Percentiles rank a stretch among this genome's conserved stretches.
Conservation (phyloP, 2,888 invertebrate species). For the Pseudococcus viburni region DNA sequence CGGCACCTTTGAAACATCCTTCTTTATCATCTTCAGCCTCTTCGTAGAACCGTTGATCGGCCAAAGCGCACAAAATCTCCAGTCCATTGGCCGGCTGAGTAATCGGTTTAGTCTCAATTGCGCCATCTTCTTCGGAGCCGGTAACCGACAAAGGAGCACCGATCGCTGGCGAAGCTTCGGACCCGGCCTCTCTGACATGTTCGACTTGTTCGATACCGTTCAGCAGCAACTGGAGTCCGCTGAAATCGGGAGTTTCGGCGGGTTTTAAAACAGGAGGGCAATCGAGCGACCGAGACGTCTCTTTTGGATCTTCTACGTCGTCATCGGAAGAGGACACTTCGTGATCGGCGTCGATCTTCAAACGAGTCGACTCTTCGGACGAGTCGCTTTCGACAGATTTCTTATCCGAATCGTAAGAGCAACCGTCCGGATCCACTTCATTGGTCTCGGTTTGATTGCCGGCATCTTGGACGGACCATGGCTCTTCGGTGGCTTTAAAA, state of each 20-base stretch:
- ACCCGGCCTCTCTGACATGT: constrained; percentile 61
- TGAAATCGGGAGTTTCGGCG: constrained; percentile 75
- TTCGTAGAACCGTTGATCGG: constrained; percentile 86
- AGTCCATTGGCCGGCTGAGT: constrained; percentile 71
- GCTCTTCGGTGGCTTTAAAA: background rate
- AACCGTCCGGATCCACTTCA: background rate
- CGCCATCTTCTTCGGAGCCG: constrained; percentile 41
- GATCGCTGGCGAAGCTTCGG: background rate
- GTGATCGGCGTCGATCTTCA: background rate
- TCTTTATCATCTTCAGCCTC: constrained; percentile 69
- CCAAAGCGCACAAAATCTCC: constrained; percentile 85
- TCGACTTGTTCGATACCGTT: constrained; percentile 89
- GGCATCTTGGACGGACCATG: constrained; percentile 61
- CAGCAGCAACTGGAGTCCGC: constrained; percentile 85
- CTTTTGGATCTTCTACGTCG: background rate
- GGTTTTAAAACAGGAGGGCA: background rate
- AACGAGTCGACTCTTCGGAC: background rate
- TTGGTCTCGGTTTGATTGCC: constrained; percentile 63
- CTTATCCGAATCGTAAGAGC: constrained; percentile 23
- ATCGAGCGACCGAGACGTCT: background rate
- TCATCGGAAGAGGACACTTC: background rate
- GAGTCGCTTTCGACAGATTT: background rate
- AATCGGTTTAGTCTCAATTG: no score
- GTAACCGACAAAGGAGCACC: background rate
- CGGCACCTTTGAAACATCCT: background rate